phyloP scores from a whole-genome alignment of 2,797 vertebrate species.

The Halcyon smyrnensis region DNA sequence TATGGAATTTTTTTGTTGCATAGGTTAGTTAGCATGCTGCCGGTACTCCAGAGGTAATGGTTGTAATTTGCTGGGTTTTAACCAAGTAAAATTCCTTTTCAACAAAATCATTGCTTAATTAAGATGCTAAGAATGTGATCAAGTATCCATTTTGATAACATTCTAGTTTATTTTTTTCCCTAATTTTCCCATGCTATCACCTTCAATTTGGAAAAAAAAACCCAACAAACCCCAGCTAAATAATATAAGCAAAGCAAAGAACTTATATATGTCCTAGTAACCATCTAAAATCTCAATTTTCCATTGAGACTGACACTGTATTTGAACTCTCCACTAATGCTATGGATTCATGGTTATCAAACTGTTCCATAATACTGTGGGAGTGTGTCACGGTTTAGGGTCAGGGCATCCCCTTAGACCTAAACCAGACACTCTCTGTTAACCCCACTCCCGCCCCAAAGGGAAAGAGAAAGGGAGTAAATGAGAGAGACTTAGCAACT shows the following conservation, averaged over 20 bases:
- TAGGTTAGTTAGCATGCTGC: not conserved
- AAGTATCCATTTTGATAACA: not conserved
- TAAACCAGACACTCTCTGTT: too few species aligned
- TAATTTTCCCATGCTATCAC: not conserved
- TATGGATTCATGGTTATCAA: slow-evolving; percentile 45
- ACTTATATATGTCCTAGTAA: not conserved
- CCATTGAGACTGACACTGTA: slow-evolving; percentile 22
- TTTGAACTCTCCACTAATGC: slow-evolving; percentile 29
- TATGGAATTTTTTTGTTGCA: not conserved
- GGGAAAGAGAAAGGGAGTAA: too few species aligned
- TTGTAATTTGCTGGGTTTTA: not conserved
- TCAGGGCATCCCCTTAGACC: too few species aligned
- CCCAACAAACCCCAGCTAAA: not conserved
- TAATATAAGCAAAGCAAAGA: not conserved
- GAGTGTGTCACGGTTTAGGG: not conserved
- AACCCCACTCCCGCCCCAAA: too few species aligned
- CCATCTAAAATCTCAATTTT: not conserved
- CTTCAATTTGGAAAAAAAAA: not conserved
- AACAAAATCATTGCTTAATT: not conserved
- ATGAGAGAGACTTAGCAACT: too few species aligned
- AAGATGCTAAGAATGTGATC: not conserved
- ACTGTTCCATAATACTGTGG: not conserved
- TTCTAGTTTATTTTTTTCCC: not conserved
- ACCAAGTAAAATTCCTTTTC: not conserved
- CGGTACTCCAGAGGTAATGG: not conserved